Evolutionary conservation across 1,140 invertebrate species (phyloP), one percentile per base, ranked within the genome.

Genomic region (Venturia canescens): DNA sequence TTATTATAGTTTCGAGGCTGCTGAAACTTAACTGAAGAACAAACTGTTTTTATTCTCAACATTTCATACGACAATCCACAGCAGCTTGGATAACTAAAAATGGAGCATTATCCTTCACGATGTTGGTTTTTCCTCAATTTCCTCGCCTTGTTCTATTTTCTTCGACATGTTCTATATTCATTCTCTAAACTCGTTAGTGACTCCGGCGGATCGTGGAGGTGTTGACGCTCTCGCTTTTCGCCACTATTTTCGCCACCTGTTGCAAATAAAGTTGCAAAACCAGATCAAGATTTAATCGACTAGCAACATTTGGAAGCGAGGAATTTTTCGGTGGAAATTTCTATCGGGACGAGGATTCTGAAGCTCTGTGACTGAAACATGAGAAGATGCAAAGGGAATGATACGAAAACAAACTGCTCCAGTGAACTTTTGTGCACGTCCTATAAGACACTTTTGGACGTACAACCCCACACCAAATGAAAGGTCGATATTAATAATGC

Each of bases 231-330:
- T 18, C 38, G 13, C 15, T 34, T 48, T n/a, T 23, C 15, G 70
- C 70, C 67, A 31, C 34, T 34, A 70, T n/a, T 34, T 18, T 48
- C 70, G 34, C 70, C 70, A 72, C 70, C 70, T 72, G 70, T 72
- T 72, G 70, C 70, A 72, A 57, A 72, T 48, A 72, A 72, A 72
- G 38, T 72, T 38, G 70, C 38, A 5, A 72, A 72, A 72, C 38
- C 38, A 72, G 70, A 72, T 72, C 70, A 23, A 44, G 70, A 72
- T 72, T 72, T 50, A 72, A 72, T 72, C 70, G 70, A 72, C 70
- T 72, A 38, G 38, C 21, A 50, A 50, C 70, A 26, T 72, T 72
- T 38, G 70, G 26, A 72, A 11, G 38, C 38, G 26, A 23, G 70
- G 38, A 72, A 23, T 50, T n/a, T 21, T 72, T 21, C 53, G 21